Evolutionary conservation across 2,888 invertebrate species (phyloP).

Genomic region (Heliconius hortense): DNA sequence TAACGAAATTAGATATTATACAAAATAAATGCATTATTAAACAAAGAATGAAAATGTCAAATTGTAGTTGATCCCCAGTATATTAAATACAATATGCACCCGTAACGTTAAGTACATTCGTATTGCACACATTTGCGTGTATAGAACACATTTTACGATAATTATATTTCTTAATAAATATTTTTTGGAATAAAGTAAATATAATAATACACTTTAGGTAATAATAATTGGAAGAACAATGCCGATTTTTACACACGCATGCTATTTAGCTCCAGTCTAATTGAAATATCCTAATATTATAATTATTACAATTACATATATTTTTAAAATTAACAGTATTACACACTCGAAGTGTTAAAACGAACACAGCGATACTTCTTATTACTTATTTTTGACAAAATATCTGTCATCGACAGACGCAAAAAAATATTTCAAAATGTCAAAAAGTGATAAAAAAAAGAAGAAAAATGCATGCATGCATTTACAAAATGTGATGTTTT

Average conservation of each 20-base stretch:
- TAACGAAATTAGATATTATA: not conserved
- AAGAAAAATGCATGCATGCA: too few species aligned
- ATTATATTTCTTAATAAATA: not conserved
- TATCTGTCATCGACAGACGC: not conserved
- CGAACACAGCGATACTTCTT: not conserved
- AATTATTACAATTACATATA: not conserved
- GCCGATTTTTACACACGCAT: too few species aligned
- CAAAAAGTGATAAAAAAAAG: not conserved
- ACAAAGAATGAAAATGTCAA: not conserved
- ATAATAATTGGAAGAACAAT: not conserved
- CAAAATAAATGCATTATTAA: not conserved
- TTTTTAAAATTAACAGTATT: not conserved
- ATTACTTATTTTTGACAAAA: not conserved
- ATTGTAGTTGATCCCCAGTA: not conserved
- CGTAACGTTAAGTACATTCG: conserved; percentile 19
- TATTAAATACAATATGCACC: conserved; percentile 7
- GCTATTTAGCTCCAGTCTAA: not conserved
- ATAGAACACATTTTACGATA: not conserved
- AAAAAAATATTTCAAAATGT: too few species aligned
- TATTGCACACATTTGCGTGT: not conserved
- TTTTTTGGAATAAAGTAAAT: not conserved
- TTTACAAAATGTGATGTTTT: conserved; percentile 1
- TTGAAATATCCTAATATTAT: not conserved
- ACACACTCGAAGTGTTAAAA: not conserved
- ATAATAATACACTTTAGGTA: not conserved